Base-by-base conservation (phyloP, 2,888 invertebrate species). In the Cheilosia grossa region DNA sequence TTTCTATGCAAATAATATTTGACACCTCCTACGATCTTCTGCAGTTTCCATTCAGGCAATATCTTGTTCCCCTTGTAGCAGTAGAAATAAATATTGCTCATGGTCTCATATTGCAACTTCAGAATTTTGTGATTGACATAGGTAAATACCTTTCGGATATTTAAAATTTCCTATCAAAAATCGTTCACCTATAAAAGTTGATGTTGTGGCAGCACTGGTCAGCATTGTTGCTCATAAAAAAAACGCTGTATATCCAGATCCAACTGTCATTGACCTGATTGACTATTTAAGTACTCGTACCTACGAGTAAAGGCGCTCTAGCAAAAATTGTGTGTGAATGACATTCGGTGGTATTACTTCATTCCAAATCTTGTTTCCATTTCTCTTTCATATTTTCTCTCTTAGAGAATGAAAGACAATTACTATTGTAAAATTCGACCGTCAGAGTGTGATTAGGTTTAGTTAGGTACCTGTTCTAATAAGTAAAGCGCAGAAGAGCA, bases 261-360 rank as follows among this genome's bases (percentile, higher is more conserved):
- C 53, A 69, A 69, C 87, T 87, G 86, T 80, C 87, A 82, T 87
- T 87, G 87, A 87, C 87, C 86, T 79, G 79, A 82, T 86, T 87
- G 75, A 61, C 69, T 72, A 66, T 67, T 75, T 72, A 72, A 80
- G 70, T 67, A 44, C 27, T 24, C 3, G 24, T 24, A 24, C 24
- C 24, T 5, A 27, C 64, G 33, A 49, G 42, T 4, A 81, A 51
- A 69, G 19, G 30, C 56, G 61, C 30, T 63, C 7, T 53, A 47
- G 24, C 21, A 58, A 64, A 63, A 24, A 69, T 53, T 58, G 9
- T 49, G 53, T 67, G 33, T 40, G 54, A 56, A 64, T 47, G 53
- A n/a, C 54, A 74, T 58, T 54, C 59, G 21, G 15, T 70, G 51
- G 59, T 27, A 59, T 72, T 59, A 47, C 21, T 33, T 19, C 6